These are phyloP conservation scores for Eledona agricola DNA, from an alignment of 2,888 invertebrate genomes.

Conservation along the genomic window DNA sequence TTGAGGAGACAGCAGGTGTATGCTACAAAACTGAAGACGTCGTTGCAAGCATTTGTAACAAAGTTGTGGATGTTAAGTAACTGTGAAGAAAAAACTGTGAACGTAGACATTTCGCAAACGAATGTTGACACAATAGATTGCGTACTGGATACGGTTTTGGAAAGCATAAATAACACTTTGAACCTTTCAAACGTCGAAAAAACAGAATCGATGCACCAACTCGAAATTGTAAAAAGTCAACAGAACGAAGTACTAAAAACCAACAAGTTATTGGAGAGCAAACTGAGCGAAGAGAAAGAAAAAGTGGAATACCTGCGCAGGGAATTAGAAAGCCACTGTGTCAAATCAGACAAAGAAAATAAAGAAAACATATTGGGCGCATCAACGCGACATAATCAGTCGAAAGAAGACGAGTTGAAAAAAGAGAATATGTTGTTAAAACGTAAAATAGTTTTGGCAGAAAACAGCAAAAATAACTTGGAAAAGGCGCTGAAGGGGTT, in stretches of 20 bases:
- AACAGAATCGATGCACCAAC: conserved; percentile 35
- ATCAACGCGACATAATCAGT: conserved; percentile 26
- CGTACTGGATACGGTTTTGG: too few species aligned
- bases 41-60: too few species aligned
- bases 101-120: too few species aligned
- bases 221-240: conserved; percentile 38
- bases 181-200: conserved; percentile 31
- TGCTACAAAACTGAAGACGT: conserved; percentile 1
- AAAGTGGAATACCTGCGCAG: conserved; percentile 8
- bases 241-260: conserved; percentile 26
- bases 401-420: conserved; percentile 50
- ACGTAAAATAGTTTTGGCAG: conserved; percentile 46
- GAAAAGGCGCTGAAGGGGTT: conserved; percentile 51
- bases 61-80: too few species aligned
- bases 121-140: too few species aligned
- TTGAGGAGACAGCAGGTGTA: not conserved
- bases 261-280: conserved; percentile 4
- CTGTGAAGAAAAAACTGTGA: too few species aligned
- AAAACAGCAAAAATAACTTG: conserved; percentile 41
- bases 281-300: conserved; percentile 14
- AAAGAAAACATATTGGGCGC: conserved; percentile 23
- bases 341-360: conserved; percentile 4
- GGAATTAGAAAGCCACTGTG: conserved; percentile 13
- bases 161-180: too few species aligned
- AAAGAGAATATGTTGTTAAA: conserved; percentile 48